Evolutionary conservation across 2,888 invertebrate genomes (phyloP), one percentile per base, ranked within the genome.

Genomic region (Calameuta filiformis): DNA sequence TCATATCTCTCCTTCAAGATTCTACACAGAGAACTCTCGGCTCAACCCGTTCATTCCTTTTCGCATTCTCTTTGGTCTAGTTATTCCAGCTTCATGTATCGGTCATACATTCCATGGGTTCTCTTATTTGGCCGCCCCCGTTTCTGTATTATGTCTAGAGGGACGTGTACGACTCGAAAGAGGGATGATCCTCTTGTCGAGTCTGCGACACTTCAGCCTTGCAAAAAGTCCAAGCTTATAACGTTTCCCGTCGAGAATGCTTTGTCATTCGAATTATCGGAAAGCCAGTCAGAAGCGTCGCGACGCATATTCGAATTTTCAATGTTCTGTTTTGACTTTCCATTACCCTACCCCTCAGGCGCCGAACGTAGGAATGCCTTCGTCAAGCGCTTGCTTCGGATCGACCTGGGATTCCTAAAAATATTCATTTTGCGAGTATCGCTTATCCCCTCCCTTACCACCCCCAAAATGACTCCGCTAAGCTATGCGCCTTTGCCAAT

Each of bases 81-180:
- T 56, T 56, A 56, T 56, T 56, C 56, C 56, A 23, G 81, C 81
- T 84, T 84, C 84, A 81, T 83, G 85, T 87, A 88, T 90, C 87
- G 87, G 87, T 84, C 87, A 83, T 85, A 81, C 85, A 83, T 85
- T 82, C 84, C 84, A 77, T 77, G 77, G 69, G 79, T 84, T 83
- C 81, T 85, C 82, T 86, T 85, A 85, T 86, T 86, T 82, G 80
- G 81, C 86, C 85, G 82, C 85, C 84, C 84, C 85, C 87, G 87
- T 85, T 85, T 85, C 85, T 85, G 12, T 88, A 88, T 90, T 89
- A 89, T 88, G 87, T 89, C 89, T 88, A 87, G 87, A 84, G 80
- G 79, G 81, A 83, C 71, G 71, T 71, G 71, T 71, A 82, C 79
- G 81, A 23, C 73, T 80, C 75, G 74, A 74, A 74, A 74, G 74